Base-by-base conservation (phyloP, 2,888 invertebrate genomes). In the Galeopsomyia nigrocyanea region DNA sequence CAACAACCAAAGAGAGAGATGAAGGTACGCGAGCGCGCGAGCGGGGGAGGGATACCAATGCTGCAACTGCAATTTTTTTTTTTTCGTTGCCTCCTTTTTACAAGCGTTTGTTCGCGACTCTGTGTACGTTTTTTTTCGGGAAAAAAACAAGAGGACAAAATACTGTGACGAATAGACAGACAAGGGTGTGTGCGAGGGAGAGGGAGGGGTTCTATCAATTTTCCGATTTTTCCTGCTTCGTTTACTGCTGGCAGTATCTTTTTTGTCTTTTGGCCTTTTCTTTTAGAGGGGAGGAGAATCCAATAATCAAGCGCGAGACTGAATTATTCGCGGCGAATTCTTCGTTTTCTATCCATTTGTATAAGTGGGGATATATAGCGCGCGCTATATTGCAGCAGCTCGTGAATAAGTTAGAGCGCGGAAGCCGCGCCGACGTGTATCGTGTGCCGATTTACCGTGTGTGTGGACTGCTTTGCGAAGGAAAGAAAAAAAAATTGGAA, bases 371-470 rank as follows among this genome's bases (percentile, higher is more conserved):
- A 26, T 26, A 26, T 26, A 39, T 39, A 39, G 21, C 19, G 63
- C 55, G 21, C 19, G 63, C 55, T 57, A 39, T 57, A 71, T 71
- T 55, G 61, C 68, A 10, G 26, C 56, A 39, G 9, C 47, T 49
- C 67, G 49, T 67, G 67, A 67, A 67, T 67, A 67, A 67, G 67
- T 67, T 51, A 67, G 39, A 60, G 60, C 46, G 67, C 26, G 51
- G 46, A 58, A n/a, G 39, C 58, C 50, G 58, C 60, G 58, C 39
- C 51, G 67, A 60, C 53, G 26, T 58, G 66, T 17, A 64, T 47
- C 53, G 17, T 63, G 68, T 64, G 49, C 60, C 60, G 53, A 46
- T 82, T 80, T 81, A 79, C 80, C 79, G 79, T 26, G 26, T 26
- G 26, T 26, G 26, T 26, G 26, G 5, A 26, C 26, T 26, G 5